phyloP scores from a whole-genome alignment of 2,113 vertebrate genomes.

The Bombycilla garrulus region DNA sequence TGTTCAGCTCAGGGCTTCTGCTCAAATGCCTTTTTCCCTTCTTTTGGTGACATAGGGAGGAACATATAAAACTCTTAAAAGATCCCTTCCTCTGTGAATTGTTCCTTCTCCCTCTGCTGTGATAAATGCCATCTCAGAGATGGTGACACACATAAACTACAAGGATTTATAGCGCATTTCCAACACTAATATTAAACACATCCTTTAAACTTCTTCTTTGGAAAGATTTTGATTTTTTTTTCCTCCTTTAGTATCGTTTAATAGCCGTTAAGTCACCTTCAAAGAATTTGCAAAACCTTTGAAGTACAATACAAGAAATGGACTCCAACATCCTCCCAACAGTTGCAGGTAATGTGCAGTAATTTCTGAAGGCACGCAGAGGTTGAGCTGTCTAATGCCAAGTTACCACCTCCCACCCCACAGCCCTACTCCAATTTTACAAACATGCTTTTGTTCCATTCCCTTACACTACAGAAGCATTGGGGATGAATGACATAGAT shows the following conservation, averaged over 20 bases:
- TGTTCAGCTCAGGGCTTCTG: background rate
- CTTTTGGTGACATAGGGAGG: background rate
- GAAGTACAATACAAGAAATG: slow-evolving; percentile 31
- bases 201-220: slow-evolving; percentile 26
- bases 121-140: slow-evolving; percentile 21
- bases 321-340: background rate
- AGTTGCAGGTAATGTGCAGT: background rate
- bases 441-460: background rate
- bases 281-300: slow-evolving; percentile 57
- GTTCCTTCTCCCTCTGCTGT: background rate
- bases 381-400: background rate
- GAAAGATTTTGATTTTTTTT: background rate
- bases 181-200: slow-evolving; percentile 58
- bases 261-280: slow-evolving; percentile 45
- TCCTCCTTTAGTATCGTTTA: slow-evolving; percentile 12
- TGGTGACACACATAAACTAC: background rate
- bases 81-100: background rate
- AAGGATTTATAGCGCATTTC: background rate
- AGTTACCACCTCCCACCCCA: background rate
- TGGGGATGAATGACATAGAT: background rate
- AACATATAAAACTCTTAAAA: background rate
- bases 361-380: slow-evolving; percentile 4
- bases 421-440: background rate
- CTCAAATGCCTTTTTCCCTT: background rate
- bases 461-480: background rate